Conservation (phyloP, 2,113 vertebrate species). For the Halcyon malimbica region DNA sequence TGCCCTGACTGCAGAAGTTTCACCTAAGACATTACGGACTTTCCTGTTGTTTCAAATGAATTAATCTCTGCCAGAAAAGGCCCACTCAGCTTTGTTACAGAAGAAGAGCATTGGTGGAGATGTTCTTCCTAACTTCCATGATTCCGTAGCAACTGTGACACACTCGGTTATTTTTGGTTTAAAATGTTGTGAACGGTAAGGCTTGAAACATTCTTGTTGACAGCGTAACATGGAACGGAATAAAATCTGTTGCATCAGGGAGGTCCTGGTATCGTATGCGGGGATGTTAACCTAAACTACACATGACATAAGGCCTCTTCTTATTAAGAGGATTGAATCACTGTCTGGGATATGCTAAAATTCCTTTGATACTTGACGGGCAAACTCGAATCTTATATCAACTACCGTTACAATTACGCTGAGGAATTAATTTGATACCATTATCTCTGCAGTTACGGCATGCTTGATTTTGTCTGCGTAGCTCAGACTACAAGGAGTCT, state of each 20-base stretch:
- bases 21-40: background rate
- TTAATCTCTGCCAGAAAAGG: background rate
- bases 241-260: background rate
- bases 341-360: background rate
- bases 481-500: background rate
- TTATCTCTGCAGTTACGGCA: background rate
- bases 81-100: background rate
- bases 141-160: background rate
- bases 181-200: background rate
- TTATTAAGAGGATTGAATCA: background rate
- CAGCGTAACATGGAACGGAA: background rate
- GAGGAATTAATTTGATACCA: background rate
- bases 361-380: background rate
- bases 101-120: background rate
- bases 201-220: background rate
- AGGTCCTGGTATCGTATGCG: background rate
- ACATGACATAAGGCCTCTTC: background rate
- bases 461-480: background rate
- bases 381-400: background rate
- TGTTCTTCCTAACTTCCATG: background rate
- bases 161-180: conserved; percentile 19
- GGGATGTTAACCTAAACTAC: background rate
- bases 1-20: background rate
- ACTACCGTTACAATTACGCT: background rate
- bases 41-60: background rate